phyloP scores from a whole-genome alignment of 1,140 invertebrate genomes.

The Babylonia areolata region DNA sequence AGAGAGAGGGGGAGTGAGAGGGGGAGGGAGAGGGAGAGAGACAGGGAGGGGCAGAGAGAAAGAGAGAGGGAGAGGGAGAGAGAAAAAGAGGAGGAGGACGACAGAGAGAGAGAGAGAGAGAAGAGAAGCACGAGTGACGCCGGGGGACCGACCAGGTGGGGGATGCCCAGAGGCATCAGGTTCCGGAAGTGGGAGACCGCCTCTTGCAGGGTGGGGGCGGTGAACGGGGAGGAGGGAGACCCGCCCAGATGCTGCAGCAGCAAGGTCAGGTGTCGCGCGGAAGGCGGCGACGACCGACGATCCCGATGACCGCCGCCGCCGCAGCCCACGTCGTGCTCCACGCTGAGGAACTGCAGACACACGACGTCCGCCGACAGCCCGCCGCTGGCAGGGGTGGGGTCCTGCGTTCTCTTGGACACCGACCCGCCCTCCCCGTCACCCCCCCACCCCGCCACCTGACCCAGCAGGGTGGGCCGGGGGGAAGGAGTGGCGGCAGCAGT shows the following conservation, averaged over 20 bases:
- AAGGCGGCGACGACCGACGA: too few species aligned
- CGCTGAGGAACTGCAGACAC: conserved; percentile 20
- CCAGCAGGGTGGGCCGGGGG: neutral
- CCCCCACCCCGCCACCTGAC: neutral
- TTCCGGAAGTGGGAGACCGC: conserved; percentile 1
- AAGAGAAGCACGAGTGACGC: too few species aligned
- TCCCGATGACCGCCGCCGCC: neutral
- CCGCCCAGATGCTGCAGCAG: conserved; percentile 20
- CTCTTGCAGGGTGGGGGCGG: neutral
- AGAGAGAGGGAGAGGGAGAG: neutral
- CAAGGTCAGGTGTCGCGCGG: neutral
- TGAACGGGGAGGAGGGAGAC: conserved; percentile 16
- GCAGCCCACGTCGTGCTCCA: conserved; percentile 7
- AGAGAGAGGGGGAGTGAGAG: too few species aligned
- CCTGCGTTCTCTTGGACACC: neutral
- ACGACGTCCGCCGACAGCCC: neutral
- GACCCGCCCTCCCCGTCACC: neutral
- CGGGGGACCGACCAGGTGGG: neutral
- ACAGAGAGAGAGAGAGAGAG: neutral
- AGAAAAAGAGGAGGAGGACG: neutral
- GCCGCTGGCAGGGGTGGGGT: neutral
- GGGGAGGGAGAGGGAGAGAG: neutral
- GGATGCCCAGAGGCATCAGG: neutral
- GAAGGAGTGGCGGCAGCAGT: neutral
- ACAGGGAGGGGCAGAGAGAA: too few species aligned